These are phyloP conservation scores for Spermophilus dauricus DNA, from an alignment of 2,113 vertebrate species.

Conservation along the genomic window DNA sequence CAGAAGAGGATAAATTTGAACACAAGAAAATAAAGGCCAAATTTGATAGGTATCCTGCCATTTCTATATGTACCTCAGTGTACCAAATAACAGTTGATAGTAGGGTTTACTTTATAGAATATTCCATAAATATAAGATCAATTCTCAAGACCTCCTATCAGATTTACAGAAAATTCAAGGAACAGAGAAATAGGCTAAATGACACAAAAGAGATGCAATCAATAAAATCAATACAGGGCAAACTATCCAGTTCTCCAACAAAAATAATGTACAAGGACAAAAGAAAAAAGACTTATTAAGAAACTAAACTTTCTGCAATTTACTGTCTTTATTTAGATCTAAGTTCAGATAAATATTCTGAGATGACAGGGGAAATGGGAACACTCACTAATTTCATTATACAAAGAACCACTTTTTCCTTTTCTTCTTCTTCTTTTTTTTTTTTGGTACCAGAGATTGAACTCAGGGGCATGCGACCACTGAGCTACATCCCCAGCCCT, in stretches of 20 bases:
- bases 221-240: background rate
- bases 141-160: background rate
- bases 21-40: constrained; percentile 38
- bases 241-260: constrained; percentile 4
- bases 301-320: background rate
- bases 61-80: background rate
- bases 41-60: background rate
- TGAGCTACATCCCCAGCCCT: too few species aligned
- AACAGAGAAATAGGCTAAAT: background rate
- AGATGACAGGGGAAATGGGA: background rate
- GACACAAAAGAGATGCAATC: background rate
- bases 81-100: background rate
- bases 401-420: background rate
- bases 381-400: background rate
- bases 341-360: background rate
- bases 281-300: background rate
- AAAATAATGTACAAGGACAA: background rate
- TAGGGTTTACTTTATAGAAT: background rate
- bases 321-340: background rate
- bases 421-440: too few species aligned
- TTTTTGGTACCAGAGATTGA: too few species aligned
- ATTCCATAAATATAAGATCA: constrained; percentile 30
- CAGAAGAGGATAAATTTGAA: constrained; percentile 15
- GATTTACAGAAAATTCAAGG: background rate
- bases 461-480: too few species aligned